A percentile compares a stretch with the other conserved stretches of the same genome.
Conservation (phyloP, 2,888 invertebrate species). For the Pinctada fucata region DNA sequence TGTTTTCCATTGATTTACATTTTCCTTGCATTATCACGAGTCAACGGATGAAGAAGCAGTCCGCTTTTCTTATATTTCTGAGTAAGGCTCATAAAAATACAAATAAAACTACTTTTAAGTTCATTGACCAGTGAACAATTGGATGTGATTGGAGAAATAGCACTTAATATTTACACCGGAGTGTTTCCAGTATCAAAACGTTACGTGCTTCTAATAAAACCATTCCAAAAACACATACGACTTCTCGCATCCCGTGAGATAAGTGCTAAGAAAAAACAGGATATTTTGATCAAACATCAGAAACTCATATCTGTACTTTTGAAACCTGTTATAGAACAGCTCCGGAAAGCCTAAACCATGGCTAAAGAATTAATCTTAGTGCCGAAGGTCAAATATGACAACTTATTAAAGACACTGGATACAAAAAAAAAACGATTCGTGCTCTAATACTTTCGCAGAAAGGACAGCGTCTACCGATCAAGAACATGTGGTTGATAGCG, state of each 20-base stretch:
- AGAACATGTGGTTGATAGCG: not conserved
- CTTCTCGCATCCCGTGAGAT: slow-evolving; percentile 9
- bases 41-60: slow-evolving; percentile 9
- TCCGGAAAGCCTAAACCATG: not conserved
- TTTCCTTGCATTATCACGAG: not conserved
- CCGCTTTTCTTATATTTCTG: slow-evolving; percentile 6
- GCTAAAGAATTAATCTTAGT: slow-evolving; percentile 27
- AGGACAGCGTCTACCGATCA: not conserved
- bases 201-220: slow-evolving; percentile 13
- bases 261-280: slow-evolving; percentile 2
- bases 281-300: not conserved
- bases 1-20: not conserved
- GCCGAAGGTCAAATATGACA: slow-evolving; percentile 11
- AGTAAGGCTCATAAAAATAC: not conserved
- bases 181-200: not conserved
- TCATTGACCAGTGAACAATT: slow-evolving; percentile 12
- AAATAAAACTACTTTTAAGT: slow-evolving; percentile 8
- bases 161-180: slow-evolving; percentile 27
- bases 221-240: slow-evolving; percentile 17
- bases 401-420: slow-evolving; percentile 4
- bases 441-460: not conserved
- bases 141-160: slow-evolving; percentile 28
- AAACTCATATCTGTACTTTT: not conserved
- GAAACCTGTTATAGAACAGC: not conserved
- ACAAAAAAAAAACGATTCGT: slow-evolving; percentile 2